A percentile compares a stretch with the other conserved stretches of the same genome.
These are phyloP conservation scores for Ormyrus thymus DNA, from an alignment of 2,888 invertebrate species.

Conservation along the genomic window DNA sequence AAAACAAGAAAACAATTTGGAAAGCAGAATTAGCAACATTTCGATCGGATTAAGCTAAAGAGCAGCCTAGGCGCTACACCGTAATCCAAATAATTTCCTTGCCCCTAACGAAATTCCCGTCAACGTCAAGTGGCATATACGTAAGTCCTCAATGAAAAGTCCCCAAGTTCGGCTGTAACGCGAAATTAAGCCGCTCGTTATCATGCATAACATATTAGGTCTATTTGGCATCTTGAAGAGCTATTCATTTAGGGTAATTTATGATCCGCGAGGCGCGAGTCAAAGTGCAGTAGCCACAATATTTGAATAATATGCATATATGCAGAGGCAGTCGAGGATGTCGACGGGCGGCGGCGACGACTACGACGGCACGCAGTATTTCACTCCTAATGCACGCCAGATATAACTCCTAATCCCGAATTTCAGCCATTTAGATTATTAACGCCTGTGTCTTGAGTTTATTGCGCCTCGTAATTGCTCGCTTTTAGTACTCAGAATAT, in stretches of 20 bases:
- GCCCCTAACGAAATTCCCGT: neutral
- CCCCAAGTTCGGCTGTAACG: constrained; percentile 15
- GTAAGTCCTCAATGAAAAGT: constrained; percentile 14
- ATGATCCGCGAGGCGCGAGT: constrained; percentile 20
- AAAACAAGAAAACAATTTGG: too few species aligned
- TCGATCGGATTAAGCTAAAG: too few species aligned
- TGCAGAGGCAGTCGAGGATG: constrained; percentile 12
- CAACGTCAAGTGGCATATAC: constrained; percentile 7
- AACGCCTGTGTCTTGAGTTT: constrained; percentile 51
- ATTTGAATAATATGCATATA: constrained; percentile 54
- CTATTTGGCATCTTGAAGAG: constrained; percentile 47
- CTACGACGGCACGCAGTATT: constrained; percentile 38
- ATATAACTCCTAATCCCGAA: constrained; percentile 48
- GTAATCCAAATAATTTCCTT: neutral
- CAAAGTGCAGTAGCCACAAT: constrained; percentile 44
- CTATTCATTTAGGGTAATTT: constrained; percentile 51
- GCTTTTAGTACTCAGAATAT: constrained; percentile 37
- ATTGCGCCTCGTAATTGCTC: constrained; percentile 53
- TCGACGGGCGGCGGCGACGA: constrained; percentile 19
- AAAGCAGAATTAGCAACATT: too few species aligned
- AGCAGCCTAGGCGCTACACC: too few species aligned
- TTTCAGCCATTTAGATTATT: constrained; percentile 53
- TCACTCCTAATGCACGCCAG: constrained; percentile 42
- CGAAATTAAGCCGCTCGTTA: constrained; percentile 47
- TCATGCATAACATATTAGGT: constrained; percentile 48